Evolutionary conservation across 2,797 vertebrate genomes (phyloP), one percentile per base, ranked within the genome.

Genomic region (Lateolabrax maculatus): DNA sequence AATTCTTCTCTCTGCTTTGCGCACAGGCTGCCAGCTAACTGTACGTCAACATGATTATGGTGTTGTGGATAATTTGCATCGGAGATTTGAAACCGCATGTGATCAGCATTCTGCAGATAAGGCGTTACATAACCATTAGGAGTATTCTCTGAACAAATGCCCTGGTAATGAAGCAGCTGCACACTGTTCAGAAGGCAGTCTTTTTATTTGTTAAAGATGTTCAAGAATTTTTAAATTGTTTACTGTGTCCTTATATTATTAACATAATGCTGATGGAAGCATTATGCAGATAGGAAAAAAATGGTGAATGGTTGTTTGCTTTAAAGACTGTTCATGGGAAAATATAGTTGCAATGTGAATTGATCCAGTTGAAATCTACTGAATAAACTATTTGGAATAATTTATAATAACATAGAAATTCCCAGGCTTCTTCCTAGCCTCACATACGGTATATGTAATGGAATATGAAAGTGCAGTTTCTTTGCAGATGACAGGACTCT

Each of bases 31-130:
- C 65, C 80, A 75, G 76, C 77, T 68, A 65, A 58, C 21, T 83
- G 63, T 77, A 64, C 79, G 73, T 84, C 76, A 81, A 66, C 77
- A 75, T 77, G 82, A 89, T 89, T 87, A 86, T 76, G 61, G 55
- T 86, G 65, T 83, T 83, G 63, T 60, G 73, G 65, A 73, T 81
- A 55, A 74, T 72, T 83, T 80, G 70, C 0, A 36, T 49, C 11
- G 64, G 71, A 71, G 70, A 84, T 84, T 68, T 78, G 36, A 78
- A 62, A 36, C 4, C 2, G 25, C 75, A 36, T 81, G 79, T 63
- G 79, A 77, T 71, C 83, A 84, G 81, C 80, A 61, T 21, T 75
- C 57, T 77, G 75, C 74, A 83, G 88, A 78, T 58, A 75, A 67
- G 25, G 15, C 19, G 0, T 91, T 88, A 70, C 64, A 18, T 80